Evolutionary conservation across 1,140 invertebrate species (phyloP), one percentile per base, ranked within the genome.

Genomic region (Pemphigus obesinymphae): DNA sequence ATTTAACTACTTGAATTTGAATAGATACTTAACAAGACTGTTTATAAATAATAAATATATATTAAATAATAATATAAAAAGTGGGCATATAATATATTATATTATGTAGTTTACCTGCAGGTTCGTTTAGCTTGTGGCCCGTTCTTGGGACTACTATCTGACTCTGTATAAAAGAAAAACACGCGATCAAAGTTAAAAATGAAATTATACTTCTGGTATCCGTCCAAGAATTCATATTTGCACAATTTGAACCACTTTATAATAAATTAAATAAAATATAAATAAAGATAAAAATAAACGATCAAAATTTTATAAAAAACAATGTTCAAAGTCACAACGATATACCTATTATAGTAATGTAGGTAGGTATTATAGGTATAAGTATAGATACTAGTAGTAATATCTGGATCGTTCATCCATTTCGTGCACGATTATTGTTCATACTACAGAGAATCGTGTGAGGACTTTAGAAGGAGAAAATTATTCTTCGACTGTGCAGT

Each of bases 341-440:
- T 1, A 11, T n/a, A n/a, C n/a, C n/a, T n/a, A 11, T 45, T 45
- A 45, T 45, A 20, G 66, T 23, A 15, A n/a, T 70, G 34, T 15
- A 34, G 31, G 37, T 43, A n/a, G n/a, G n/a, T n/a, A n/a, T n/a
- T n/a, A n/a, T 26, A 70, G 15, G 66, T 26, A 43, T 20, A n/a
- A 20, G 63, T 70, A 48, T 31, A n/a, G 29, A 31, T 40, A n/a
- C 31, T 66, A 26, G 37, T 26, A 45, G 66, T 45, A 45, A 45
- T 26, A 10, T 26, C n/a, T 26, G 37, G 66, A 43, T 43, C 37
- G 73, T 58, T 78, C 34, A 43, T 78, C 48, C 73, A 78, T 23
- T 78, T 78, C 73, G 50, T 34, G 50, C 73, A 58, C 73, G 73
- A 58, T 58, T 78, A 58, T 78, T 20, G 26, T 75, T 78, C n/a